Base-by-base conservation (phyloP, 2,797 vertebrate genomes). In the Anguilla obscura region DNA sequence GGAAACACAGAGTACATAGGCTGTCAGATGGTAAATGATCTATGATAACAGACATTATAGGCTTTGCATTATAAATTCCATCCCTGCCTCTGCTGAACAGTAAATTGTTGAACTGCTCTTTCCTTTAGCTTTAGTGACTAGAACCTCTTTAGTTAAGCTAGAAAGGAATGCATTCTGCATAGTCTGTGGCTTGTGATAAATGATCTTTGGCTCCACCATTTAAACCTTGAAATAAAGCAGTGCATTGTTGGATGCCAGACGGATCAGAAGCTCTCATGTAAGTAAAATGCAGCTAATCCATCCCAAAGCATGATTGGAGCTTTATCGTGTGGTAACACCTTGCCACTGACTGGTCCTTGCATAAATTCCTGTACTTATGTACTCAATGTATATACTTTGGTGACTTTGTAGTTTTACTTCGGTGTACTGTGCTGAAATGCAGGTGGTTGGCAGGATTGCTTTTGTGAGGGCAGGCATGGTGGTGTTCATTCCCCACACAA, bases 261-360 rank as follows among this genome's bases (percentile, higher is more conserved):
- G 24, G 7, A 80, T 36, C 76, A 80, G 76, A 80, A 76, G 71
- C 18, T 45, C 40, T 80, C 76, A 1, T 80, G 33, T 80, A 80
- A 21, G 40, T 16, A 80, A 16, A 48, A 48, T 36, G 33, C 76
- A 45, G 76, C 14, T 80, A 80, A 80, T 76, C 71, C 71, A 80
- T 80, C 36, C 36, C 40, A 80, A 48, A 48, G 76, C 76, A 80
- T 80, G 76, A 80, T 80, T 33, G 36, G 76, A 45, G 40, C 76
- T 45, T 80, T 80, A 48, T 80, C 76, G 24, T 80, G 16, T 80
- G 5, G 40, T 48, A 80, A 24, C 76, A 45, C 40, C 76, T 80
- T 80, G 18, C 33, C 18, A 40, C 33, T 18, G 40, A 4, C 33
- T 45, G 76, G 36, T 80, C 3, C 76, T 80, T 80, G 76, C 30